phyloP scores from a whole-genome alignment of 2,888 invertebrate genomes.

The Acleris cristana region DNA sequence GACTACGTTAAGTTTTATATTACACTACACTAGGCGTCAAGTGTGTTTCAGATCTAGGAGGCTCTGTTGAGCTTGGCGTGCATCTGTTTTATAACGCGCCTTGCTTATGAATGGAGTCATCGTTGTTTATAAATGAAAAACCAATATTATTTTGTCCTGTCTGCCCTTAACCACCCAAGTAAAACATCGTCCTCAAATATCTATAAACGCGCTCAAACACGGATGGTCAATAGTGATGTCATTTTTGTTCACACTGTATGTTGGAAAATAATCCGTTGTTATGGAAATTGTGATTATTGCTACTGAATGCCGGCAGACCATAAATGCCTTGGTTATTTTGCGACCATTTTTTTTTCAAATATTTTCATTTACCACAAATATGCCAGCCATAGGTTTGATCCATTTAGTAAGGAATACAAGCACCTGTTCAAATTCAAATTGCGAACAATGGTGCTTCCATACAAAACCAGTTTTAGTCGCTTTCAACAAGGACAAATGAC shows the following conservation, averaged over 20 bases:
- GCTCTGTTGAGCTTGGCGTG: background rate
- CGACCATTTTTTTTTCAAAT: too few relatives aligned
- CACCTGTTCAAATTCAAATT: constrained; percentile 39
- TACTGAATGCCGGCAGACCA: constrained; percentile 2
- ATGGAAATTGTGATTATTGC: constrained; percentile 9
- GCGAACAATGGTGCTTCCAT: constrained; percentile 26
- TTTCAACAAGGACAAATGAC: constrained; percentile 41
- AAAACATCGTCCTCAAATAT: constrained; percentile 28
- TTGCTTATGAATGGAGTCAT: constrained; percentile 3
- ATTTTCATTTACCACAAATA: constrained; percentile 19
- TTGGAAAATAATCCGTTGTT: constrained; percentile 19
- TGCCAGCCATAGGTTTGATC: constrained; percentile 16
- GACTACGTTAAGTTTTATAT: background rate
- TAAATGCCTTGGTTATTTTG: constrained; percentile 4
- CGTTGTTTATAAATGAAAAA: constrained; percentile 19
- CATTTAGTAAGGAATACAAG: constrained; percentile 18
- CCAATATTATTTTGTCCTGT: constrained; percentile 27
- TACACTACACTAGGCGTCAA: background rate
- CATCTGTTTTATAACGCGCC: background rate
- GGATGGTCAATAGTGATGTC: constrained; percentile 45
- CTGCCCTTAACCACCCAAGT: constrained; percentile 20
- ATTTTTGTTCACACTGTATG: constrained; percentile 35
- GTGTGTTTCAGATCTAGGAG: constrained; percentile 1
- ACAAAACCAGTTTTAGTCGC: constrained; percentile 37
- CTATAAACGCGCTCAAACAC: constrained; percentile 48